Conservation (phyloP, 2,113 vertebrate species). For the Equus przewalskii region DNA sequence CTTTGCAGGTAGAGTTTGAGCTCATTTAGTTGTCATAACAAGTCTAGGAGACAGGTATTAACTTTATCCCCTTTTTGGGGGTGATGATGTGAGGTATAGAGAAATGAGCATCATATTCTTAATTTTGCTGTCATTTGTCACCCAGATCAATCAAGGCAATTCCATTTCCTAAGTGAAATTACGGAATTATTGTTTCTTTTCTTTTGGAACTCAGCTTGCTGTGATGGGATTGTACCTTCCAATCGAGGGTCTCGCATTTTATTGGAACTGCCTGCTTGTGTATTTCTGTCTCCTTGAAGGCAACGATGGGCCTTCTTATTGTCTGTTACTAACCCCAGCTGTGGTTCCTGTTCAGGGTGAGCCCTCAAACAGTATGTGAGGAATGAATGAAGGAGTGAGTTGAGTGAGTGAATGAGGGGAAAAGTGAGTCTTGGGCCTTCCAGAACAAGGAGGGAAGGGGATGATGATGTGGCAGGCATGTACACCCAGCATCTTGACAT, state of each 20-base stretch:
- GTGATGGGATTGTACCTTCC: not conserved
- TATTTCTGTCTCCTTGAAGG: not conserved
- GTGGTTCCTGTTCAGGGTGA: not conserved
- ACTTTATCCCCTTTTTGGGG: not conserved
- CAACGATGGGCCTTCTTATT: not conserved
- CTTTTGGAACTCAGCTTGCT: not conserved
- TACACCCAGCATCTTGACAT: not conserved
- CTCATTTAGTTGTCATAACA: not conserved
- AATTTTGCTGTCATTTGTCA: not conserved
- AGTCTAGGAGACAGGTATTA: not conserved
- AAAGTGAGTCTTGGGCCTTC: not conserved
- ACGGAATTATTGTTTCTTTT: not conserved
- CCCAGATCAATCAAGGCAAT: not conserved
- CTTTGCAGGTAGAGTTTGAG: not conserved
- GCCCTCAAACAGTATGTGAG: not conserved
- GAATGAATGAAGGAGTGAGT: not conserved
- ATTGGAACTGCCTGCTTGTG: too few relatives aligned
- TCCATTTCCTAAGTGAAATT: not conserved
- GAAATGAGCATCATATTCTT: not conserved
- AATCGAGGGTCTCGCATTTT: not conserved
- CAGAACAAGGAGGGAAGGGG: not conserved
- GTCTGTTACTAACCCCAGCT: not conserved
- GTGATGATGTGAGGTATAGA: not conserved
- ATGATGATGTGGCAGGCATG: fast-evolving
- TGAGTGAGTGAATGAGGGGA: not conserved